Conservation (phyloP, 2,113 vertebrate species). For the Trichechus manatus region DNA sequence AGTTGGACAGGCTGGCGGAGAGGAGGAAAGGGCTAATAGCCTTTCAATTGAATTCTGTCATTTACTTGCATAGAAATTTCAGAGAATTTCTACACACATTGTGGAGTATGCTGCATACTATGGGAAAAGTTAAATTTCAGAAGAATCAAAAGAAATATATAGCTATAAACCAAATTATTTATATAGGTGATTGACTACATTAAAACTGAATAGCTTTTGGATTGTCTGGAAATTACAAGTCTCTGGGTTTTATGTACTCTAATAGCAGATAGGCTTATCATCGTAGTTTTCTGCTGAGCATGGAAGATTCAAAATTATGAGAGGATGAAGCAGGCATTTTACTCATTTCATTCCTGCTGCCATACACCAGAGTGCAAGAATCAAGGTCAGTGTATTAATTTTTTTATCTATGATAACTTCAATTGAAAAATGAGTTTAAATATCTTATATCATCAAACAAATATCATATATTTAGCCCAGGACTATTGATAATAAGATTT, state of each 20-base stretch:
- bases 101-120: neutral
- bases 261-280: neutral
- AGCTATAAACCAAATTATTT: conserved; percentile 43
- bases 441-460: conserved; percentile 32
- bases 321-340: neutral
- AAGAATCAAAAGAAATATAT: conserved; percentile 18
- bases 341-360: conserved; percentile 1
- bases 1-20: neutral
- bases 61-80: neutral
- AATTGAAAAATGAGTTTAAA: neutral
- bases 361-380: neutral
- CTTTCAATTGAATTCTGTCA: neutral
- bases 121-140: conserved; percentile 16
- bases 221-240: conserved; percentile 57
- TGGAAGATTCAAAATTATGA: neutral
- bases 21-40: neutral
- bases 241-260: neutral
- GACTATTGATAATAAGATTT: conserved; percentile 34
- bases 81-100: neutral
- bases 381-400: neutral
- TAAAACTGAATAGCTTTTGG: conserved; percentile 23
- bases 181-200: conserved; percentile 32
- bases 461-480: neutral
- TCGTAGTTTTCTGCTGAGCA: conserved; percentile 20
- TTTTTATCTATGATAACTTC: neutral